phyloP scores from a whole-genome alignment of 1,140 invertebrate genomes.

The Panulirus ornatus region DNA sequence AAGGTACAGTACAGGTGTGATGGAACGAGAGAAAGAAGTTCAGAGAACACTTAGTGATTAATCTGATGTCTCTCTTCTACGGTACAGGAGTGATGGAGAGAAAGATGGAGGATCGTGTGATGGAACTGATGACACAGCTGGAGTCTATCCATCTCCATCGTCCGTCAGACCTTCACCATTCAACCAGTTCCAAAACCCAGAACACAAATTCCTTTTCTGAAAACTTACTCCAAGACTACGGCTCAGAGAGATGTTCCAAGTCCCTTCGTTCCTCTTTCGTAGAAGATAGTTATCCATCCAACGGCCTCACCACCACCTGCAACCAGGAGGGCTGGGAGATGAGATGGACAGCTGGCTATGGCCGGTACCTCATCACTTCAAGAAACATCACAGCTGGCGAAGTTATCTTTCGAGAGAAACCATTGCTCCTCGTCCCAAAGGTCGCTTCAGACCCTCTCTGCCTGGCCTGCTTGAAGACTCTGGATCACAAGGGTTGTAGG shows the following conservation, averaged over 20 bases:
- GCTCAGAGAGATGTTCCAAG: not conserved
- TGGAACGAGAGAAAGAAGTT: not conserved
- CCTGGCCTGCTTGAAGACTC: constrained; percentile 35
- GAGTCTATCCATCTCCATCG: not conserved
- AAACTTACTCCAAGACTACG: not conserved
- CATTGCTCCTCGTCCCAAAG: constrained; percentile 47
- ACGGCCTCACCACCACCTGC: not conserved
- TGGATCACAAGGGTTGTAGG: not conserved
- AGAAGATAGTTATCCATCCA: not conserved
- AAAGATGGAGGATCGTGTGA: not conserved
- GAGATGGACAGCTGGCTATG: not conserved
- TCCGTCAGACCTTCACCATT: not conserved
- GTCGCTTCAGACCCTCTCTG: constrained; percentile 41
- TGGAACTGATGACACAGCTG: not conserved
- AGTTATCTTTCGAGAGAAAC: constrained; percentile 41
- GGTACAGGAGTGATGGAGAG: not conserved
- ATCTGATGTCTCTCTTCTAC: not conserved
- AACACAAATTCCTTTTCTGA: not conserved
- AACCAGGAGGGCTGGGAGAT: not conserved
- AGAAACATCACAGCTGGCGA: constrained; percentile 30
- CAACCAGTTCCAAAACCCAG: not conserved
- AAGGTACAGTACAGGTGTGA: too few species aligned
- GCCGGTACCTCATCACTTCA: constrained; percentile 39
- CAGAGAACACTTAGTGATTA: not conserved
- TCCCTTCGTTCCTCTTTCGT: not conserved